These are phyloP conservation scores for Sandelia bainsii DNA, from an alignment of 2,797 vertebrate species.

Conservation along the genomic window DNA sequence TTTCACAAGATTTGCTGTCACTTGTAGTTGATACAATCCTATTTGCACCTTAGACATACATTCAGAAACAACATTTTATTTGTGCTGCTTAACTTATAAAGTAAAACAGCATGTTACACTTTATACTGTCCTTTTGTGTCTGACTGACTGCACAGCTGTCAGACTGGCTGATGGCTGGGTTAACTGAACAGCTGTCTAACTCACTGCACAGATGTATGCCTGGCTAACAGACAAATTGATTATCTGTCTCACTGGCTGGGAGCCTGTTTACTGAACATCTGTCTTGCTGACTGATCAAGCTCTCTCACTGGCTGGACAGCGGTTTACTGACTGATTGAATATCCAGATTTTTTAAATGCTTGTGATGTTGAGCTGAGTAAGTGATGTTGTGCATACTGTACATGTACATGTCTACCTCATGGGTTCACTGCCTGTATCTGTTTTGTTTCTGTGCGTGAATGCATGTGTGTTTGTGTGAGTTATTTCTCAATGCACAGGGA, in stretches of 20 bases:
- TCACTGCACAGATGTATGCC: slow-evolving; percentile 56
- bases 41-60: background rate
- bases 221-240: slow-evolving; percentile 56
- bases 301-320: slow-evolving; percentile 14
- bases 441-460: slow-evolving; percentile 5
- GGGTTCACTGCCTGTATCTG: slow-evolving; percentile 15
- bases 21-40: background rate
- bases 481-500: slow-evolving; percentile 46
- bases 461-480: slow-evolving; percentile 39
- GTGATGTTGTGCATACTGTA: background rate
- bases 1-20: background rate
- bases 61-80: background rate
- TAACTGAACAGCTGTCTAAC: slow-evolving; percentile 59
- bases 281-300: slow-evolving; percentile 40
- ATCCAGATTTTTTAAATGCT: background rate
- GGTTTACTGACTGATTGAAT: slow-evolving; percentile 24
- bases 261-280: slow-evolving; percentile 48
- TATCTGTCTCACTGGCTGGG: slow-evolving; percentile 52
- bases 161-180: slow-evolving; percentile 35
- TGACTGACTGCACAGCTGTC: slow-evolving; percentile 43
- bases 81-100: background rate
- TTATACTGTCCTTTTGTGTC: background rate
- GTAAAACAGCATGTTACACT: background rate
- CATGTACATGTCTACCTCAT: background rate
- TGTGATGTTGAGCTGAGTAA: background rate